Evolutionary conservation across 2,113 vertebrate genomes (phyloP), one percentile per base, ranked within the genome.

Genomic region (Rhynchopsitta pachyrhyncha): DNA sequence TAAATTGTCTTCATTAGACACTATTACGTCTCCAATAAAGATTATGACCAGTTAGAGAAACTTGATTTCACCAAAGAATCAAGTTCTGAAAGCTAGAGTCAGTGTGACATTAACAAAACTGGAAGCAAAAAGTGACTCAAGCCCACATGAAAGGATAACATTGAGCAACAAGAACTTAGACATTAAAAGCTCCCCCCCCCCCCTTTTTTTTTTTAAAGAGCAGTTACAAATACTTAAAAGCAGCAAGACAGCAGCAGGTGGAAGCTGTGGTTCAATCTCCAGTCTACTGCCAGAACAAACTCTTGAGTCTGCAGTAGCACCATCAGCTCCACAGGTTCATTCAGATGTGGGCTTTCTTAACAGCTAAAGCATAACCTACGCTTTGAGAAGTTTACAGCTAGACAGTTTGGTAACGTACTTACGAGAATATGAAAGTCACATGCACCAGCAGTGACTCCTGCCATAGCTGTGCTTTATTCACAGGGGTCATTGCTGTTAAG

Each of bases 101-200:
- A 29, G 55, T 0, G 0, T 52, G 73, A 83, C 50, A 49, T 59
- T 25, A 90, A 90, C 71, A 83, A 64, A 95, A 95, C 59, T 39
- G 87, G 74, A 95, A 96, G 71, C 55, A 87, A 90, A 94, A 92
- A 70, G 75, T 95, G 0, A 96, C 79, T 97, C 91, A 87, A 93
- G 62, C 64, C 93, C 96, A 97, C 96, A 97, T 95, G 60, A 97
- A 96, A 96, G 89, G 33, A 10, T 77, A 91, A 93, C 31, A 63
- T 70, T 69, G 85, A 81, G 37, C 82, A 94, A 6, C 25, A 41
- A 37, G 41, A 82, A 83, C 29, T 17, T 92, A 23, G 41, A 82
- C 39, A 23, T 31, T 42, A 90, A 69, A 46, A 82, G 27, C 12
- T 7, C 8, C 52, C 41, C 25, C 11, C 31, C 31, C 31, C 11